A percentile compares a stretch with the other conserved stretches of the same genome.
Evolutionary conservation across 1,140 invertebrate genomes (phyloP).

Genomic region (Dendrolimus punctatus): DNA sequence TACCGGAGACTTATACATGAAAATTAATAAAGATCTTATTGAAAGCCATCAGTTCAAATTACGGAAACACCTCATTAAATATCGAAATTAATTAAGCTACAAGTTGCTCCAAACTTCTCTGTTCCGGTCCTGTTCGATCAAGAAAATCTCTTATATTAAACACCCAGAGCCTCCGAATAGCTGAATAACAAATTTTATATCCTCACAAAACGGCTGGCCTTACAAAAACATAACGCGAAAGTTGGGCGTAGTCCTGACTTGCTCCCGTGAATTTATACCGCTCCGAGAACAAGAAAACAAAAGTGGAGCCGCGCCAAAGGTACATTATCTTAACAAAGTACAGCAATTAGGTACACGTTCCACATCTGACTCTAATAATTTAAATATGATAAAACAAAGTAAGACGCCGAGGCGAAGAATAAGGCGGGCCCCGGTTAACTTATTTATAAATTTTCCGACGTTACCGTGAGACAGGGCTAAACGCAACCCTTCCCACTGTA

Average conservation of each 20-base stretch:
- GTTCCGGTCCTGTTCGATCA: no score
- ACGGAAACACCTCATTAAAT: no score
- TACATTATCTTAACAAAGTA: constrained; percentile 72
- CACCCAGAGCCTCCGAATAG: constrained; percentile 35
- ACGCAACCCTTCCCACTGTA: constrained; percentile 59
- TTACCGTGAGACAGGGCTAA: constrained; percentile 23
- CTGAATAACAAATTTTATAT: constrained; percentile 60
- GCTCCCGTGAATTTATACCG: constrained; percentile 64
- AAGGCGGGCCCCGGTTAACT: constrained; percentile 57
- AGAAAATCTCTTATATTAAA: constrained; percentile 25
- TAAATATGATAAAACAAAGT: constrained; percentile 72
- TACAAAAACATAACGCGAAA: constrained; percentile 65
- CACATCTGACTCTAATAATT: constrained; percentile 71
- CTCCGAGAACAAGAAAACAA: constrained; percentile 66
- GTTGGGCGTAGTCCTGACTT: constrained; percentile 52
- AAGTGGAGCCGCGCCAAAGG: constrained; percentile 68
- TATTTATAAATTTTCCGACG: constrained; percentile 69
- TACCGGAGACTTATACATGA: no score
- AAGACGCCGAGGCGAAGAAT: constrained; percentile 58
- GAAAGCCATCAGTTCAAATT: no score
- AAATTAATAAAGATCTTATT: no score
- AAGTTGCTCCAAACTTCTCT: no score
- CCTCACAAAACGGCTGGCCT: constrained; percentile 40
- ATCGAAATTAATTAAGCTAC: not conserved
- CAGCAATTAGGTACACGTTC: constrained; percentile 72